Evolutionary conservation across 30 jellyfish, hydroid and myxozoan species (phyloP), one percentile per base, ranked within the genome.

Genomic region (Hydractinia symbiolongicarpus): DNA sequence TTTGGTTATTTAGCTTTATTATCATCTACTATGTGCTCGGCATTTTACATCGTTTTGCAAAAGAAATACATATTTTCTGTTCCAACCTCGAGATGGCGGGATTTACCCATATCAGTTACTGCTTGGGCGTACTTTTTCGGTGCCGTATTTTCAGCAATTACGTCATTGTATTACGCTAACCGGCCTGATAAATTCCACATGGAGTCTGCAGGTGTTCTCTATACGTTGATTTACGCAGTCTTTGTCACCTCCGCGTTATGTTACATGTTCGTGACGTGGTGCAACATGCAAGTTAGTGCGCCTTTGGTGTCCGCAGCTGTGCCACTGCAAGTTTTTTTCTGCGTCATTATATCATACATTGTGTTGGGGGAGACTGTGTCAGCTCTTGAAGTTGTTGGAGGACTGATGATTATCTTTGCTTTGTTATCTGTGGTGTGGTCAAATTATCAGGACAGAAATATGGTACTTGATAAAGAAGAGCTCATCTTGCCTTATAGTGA

Each of bases 91-190:
- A 44, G 86, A 15, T 81, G 88, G 88, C 75, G 74, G 14, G 78
- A 81, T 50, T 20, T 14, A 13, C 88, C 88, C 14, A 56, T 81
- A 17, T 50, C 20, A 50, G 86, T 66, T 17, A 81, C 86, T 7
- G 88, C 88, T 13, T 81, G 88, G 88, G 30, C 52, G 52, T 81
- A 81, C 54, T 81, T 81, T 61, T 81, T 81, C 54, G 88, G 88
- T 9, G 40, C 54, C 44, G 20, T 81, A 11, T 81, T 55, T 7
- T 68, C 71, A 76, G 74, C 78, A 9, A 50, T 81, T 72, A 76
- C 88, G 8, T 16, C 86, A n/a, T 40, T 69, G 51, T 81, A 81
- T 30, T 81, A 81, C 60, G 61, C 54, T 15, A 69, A 81, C 78
- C 50, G 53, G 49, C 88, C 88, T 16, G 88, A 81, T 16, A 81